phyloP scores from a whole-genome alignment of 2,888 invertebrate genomes.

The Eupithecia abbreviata region DNA sequence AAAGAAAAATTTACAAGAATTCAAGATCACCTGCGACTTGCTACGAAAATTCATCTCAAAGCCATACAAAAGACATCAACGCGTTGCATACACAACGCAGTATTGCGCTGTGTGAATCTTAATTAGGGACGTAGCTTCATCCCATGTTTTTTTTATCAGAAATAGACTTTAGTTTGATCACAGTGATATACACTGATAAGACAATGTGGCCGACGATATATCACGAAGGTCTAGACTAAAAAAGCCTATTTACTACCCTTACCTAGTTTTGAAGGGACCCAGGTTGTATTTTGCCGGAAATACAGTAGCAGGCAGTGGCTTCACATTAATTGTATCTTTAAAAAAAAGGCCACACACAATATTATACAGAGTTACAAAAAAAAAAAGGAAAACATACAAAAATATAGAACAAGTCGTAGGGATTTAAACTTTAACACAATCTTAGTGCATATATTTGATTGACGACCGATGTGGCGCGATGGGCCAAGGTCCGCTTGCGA shows the following conservation, averaged over 20 bases:
- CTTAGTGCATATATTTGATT: too few relatives aligned
- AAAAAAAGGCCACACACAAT: too few relatives aligned
- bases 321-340: background rate
- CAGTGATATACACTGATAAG: background rate
- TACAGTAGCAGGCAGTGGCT: background rate
- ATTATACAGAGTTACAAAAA: too few relatives aligned
- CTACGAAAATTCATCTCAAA: background rate
- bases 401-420: too few relatives aligned
- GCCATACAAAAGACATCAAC: constrained; percentile 65
- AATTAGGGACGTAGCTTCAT: background rate
- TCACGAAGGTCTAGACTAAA: background rate
- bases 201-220: background rate
- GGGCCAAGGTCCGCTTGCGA: too few relatives aligned
- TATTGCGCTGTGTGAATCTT: constrained; percentile 15
- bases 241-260: background rate
- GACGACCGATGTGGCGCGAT: too few relatives aligned
- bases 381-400: too few relatives aligned
- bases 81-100: constrained; percentile 53
- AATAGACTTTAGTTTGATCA: background rate
- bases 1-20: background rate
- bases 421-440: too few relatives aligned
- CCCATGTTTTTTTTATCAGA: background rate
- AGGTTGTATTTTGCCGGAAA: background rate
- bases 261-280: background rate
- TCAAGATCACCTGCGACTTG: background rate